Evolutionary conservation across 2,888 invertebrate species (phyloP), one percentile per base, ranked within the genome.

Genomic region (Epirrhoe alternata): DNA sequence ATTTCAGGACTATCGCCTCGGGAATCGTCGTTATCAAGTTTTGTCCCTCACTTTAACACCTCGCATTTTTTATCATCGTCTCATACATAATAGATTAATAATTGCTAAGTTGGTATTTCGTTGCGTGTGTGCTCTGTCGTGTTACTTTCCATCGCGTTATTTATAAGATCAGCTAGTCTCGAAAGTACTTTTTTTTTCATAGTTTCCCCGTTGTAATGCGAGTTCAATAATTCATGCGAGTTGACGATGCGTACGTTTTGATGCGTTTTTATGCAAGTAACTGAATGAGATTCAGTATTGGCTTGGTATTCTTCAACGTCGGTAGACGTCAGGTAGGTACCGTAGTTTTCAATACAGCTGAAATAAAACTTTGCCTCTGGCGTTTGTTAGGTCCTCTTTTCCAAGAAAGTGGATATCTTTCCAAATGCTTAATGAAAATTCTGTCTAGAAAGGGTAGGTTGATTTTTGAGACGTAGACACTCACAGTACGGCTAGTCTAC

Each of bases 171-270:
- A 64, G 8, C 69, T 71, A 59, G 74, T 73, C 82, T 84, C 66
- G 88, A 89, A 88, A 88, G 88, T 88, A 86, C 77, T 82, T 87
- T 87, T 87, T 84, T 86, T 80, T 77, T 70, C 63, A 70, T 49
- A 70, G 84, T 88, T 88, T 86, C 87, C 83, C 87, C 86, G 76
- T 71, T 85, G 86, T 86, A 81, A 88, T 88, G 88, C 76, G 24
- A 72, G 63, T 71, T 73, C 73, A 59, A 73, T 76, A 75, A 77
- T 77, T 76, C 76, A 73, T 70, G 49, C 4, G 38, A 42, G 12
- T 10, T 42, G 14, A 16, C 47, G 14, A 14, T 14, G 47, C 47
- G 47, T 47, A 47, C 47, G 47, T 6, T 47, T 47, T 47, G 47
- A 47, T 16, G 16, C 1, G 14, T 47, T 47, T 47, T 47, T 47